A percentile compares a stretch with the other conserved stretches of the same genome.
Conservation (phyloP, 2,888 invertebrate species). For the Xestia rhomboidea region DNA sequence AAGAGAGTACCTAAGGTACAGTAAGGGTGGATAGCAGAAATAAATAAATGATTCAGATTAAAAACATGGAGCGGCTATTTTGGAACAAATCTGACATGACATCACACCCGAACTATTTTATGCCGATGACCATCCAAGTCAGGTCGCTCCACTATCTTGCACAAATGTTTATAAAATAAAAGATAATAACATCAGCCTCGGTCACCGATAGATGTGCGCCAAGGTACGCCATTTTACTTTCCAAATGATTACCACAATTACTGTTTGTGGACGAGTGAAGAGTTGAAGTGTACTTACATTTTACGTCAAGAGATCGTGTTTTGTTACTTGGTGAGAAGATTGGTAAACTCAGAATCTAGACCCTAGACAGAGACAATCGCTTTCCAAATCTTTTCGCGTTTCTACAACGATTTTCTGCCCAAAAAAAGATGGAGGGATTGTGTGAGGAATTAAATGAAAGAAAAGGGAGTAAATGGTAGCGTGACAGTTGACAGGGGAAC, state of each 20-base stretch:
- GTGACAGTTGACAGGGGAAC: too few relatives aligned
- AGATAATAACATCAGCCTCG: constrained; percentile 25
- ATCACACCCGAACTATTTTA: constrained; percentile 30
- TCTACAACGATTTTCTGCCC: not conserved
- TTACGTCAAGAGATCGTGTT: constrained; percentile 32
- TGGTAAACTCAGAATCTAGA: not conserved
- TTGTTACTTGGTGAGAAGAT: not conserved
- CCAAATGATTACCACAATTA: constrained; percentile 64
- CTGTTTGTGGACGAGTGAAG: constrained; percentile 39
- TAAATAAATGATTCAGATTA: not conserved
- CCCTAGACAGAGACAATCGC: not conserved
- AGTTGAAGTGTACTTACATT: constrained; percentile 24
- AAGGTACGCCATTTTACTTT: constrained; percentile 52
- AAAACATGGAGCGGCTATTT: constrained; percentile 6
- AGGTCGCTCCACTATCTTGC: constrained; percentile 28
- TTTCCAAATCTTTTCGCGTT: not conserved
- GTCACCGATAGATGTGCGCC: constrained; percentile 23
- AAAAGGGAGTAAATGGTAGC: too few relatives aligned
- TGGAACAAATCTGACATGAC: not conserved
- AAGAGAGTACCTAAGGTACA: not conserved
- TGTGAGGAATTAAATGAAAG: too few relatives aligned
- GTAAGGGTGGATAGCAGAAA: not conserved
- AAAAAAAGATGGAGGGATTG: too few relatives aligned
- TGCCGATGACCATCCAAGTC: constrained; percentile 26
- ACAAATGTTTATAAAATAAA: constrained; percentile 53